phyloP scores from a whole-genome alignment of 2,113 vertebrate genomes.

The Notothenia rossii region DNA sequence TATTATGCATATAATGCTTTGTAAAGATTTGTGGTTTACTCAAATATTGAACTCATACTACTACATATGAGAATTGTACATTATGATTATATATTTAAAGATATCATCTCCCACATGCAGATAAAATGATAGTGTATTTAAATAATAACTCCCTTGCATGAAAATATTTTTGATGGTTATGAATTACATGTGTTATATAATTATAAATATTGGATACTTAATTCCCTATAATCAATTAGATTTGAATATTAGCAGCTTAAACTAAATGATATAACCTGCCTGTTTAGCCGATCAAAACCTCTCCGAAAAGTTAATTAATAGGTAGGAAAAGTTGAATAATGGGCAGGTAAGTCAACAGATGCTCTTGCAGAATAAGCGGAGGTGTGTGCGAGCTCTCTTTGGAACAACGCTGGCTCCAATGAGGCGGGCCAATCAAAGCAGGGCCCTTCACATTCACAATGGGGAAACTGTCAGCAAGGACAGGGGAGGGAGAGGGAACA shows the following conservation, averaged over 20 bases:
- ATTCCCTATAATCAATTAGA: background rate
- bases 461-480: slow-evolving; percentile 71
- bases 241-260: background rate
- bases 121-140: background rate
- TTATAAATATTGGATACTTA: background rate
- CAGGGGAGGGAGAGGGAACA: slow-evolving; percentile 72
- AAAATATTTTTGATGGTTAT: background rate
- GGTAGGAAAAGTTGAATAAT: slow-evolving; percentile 31
- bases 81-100: background rate
- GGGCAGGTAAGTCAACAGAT: slow-evolving; percentile 68
- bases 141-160: background rate
- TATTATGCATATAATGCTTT: background rate
- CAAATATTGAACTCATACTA: background rate
- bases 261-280: background rate
- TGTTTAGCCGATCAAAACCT: background rate
- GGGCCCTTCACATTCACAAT: slow-evolving; percentile 72
- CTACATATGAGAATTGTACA: background rate
- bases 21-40: background rate
- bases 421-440: slow-evolving; percentile 71
- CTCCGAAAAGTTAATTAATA: slow-evolving; percentile 7
- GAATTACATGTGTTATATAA: background rate
- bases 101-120: background rate
- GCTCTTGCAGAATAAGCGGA: slow-evolving; percentile 38
- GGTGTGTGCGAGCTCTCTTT: slow-evolving; percentile 51
- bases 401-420: slow-evolving; percentile 67